phyloP scores from a whole-genome alignment of 2,797 vertebrate species.

The Cephalopachus bancanus region DNA sequence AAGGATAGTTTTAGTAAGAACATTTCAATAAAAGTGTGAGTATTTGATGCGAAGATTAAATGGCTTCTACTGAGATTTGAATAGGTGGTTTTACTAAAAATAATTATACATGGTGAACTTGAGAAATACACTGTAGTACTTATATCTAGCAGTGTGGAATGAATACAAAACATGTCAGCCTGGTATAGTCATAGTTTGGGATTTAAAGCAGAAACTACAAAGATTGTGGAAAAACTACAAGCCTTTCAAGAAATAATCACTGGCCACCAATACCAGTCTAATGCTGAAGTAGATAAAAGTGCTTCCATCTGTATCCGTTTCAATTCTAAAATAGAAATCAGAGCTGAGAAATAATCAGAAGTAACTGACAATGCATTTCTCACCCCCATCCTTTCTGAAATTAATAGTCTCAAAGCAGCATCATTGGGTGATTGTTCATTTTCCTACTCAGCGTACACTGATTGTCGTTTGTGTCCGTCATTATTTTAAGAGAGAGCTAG shows the following conservation, averaged over 20 bases:
- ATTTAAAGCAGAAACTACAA: constrained; percentile 48
- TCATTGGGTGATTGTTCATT: not conserved
- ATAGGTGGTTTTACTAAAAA: constrained; percentile 63
- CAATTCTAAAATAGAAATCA: constrained; percentile 35
- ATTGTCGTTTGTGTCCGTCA: not conserved
- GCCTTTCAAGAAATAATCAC: not conserved
- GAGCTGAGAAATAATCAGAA: not conserved
- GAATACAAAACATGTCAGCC: constrained; percentile 48
- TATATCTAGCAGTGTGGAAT: constrained; percentile 49
- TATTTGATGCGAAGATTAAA: constrained; percentile 53
- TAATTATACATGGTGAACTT: constrained; percentile 75
- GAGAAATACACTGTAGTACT: constrained; percentile 53
- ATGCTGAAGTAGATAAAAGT: not conserved
- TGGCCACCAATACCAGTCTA: not conserved
- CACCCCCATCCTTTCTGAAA: not conserved
- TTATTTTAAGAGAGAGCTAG: not conserved
- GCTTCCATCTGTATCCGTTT: not conserved
- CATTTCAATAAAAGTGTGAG: constrained; percentile 47
- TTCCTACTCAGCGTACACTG: not conserved
- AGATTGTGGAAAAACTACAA: constrained; percentile 20
- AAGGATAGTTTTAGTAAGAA: constrained; percentile 64
- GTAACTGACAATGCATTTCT: not conserved
- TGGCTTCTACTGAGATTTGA: constrained; percentile 63
- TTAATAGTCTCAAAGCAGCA: not conserved
- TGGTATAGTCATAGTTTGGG: constrained; percentile 22